Conservation (phyloP, 2,113 vertebrate species). For the Equus quagga region DNA sequence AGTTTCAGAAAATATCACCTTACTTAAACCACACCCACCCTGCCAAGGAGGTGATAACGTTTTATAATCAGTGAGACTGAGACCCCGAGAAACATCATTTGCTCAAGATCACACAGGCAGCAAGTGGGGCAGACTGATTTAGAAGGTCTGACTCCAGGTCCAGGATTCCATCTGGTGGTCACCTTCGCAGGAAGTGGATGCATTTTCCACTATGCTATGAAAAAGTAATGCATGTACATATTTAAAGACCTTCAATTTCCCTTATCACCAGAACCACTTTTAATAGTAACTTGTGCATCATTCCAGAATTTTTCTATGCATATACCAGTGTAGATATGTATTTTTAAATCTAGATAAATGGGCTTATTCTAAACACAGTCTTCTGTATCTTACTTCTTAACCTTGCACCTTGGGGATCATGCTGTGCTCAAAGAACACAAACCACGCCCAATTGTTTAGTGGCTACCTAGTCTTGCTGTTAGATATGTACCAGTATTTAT, state of each 20-base stretch:
- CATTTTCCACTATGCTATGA: no score
- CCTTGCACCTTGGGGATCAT: fast-evolving
- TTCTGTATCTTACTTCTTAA: not conserved
- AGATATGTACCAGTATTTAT: fast-evolving
- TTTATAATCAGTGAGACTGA: not conserved
- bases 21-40: not conserved
- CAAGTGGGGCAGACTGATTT: not conserved
- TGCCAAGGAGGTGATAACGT: not conserved
- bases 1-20: not conserved
- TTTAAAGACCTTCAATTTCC: not conserved
- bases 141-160: not conserved
- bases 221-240: not conserved
- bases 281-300: not conserved
- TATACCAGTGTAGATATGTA: not conserved
- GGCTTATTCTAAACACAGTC: not conserved
- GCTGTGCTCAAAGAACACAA: not conserved
- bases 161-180: not conserved
- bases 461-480: not conserved
- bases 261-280: not conserved
- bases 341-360: not conserved
- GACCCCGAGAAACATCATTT: not conserved
- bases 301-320: not conserved
- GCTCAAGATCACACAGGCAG: not conserved
- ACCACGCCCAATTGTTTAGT: fast-evolving
- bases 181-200: not conserved